Percentiles rank a stretch among this genome's conserved stretches.
These are phyloP conservation scores for Chinchilla lanigera DNA, from an alignment of 2,113 vertebrate species.

Conservation along the genomic window DNA sequence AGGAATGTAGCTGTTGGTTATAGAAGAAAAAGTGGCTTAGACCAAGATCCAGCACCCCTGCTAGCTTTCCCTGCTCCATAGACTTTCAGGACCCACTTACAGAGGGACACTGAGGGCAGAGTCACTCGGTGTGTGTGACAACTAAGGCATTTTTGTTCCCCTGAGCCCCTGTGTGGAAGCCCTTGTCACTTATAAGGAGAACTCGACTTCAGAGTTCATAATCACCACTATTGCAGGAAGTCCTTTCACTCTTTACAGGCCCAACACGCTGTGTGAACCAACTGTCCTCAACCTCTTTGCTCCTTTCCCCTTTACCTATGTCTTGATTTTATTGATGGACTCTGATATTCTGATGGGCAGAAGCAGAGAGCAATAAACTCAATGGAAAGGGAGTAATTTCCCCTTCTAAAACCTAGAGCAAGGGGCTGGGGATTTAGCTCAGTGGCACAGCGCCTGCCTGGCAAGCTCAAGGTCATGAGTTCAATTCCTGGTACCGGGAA, in stretches of 20 bases:
- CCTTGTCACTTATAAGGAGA: neutral
- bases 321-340: neutral
- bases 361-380: constrained; percentile 1
- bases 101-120: neutral
- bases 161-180: neutral
- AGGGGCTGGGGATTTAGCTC: too few species aligned
- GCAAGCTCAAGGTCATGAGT: too few species aligned
- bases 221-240: neutral
- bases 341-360: neutral
- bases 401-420: neutral
- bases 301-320: neutral
- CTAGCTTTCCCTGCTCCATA: neutral
- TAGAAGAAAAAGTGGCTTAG: neutral
- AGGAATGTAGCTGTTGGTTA: neutral
- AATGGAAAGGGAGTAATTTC: neutral
- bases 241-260: neutral
- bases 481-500: too few species aligned
- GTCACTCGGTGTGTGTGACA: neutral
- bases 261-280: neutral
- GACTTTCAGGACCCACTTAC: neutral
- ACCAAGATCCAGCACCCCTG: neutral
- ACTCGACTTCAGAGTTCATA: neutral
- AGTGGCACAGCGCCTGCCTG: too few species aligned
- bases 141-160: neutral
- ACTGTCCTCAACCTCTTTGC: neutral